These are phyloP conservation scores for Sarcophaga rosellei DNA, from an alignment of 2,888 invertebrate genomes.

Conservation along the genomic window DNA sequence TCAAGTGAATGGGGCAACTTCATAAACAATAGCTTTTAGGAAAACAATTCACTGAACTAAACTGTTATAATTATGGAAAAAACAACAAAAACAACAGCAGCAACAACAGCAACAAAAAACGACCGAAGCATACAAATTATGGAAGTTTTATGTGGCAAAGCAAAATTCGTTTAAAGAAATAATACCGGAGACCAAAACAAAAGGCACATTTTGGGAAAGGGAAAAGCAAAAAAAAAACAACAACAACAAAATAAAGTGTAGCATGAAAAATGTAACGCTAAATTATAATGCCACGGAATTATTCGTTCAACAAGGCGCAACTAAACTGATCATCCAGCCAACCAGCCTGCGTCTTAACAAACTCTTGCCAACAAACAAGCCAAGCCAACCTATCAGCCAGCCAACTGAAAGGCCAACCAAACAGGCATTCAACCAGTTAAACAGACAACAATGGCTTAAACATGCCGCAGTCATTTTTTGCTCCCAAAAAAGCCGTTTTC, in stretches of 20 bases:
- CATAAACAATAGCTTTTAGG: conserved; percentile 52
- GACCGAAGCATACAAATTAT: conserved; percentile 53
- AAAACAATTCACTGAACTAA: conserved; percentile 66
- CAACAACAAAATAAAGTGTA: conserved; percentile 12
- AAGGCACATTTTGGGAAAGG: conserved; percentile 34
- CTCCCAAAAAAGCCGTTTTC: no score
- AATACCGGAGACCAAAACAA: conserved; percentile 42
- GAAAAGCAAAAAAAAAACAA: conserved; percentile 30
- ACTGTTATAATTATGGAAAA: conserved; percentile 61
- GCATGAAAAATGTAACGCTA: conserved; percentile 60
- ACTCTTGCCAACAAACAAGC: conserved; percentile 17
- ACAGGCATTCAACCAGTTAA: background rate
- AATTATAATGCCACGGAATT: conserved; percentile 74
- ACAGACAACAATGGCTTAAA: conserved; percentile 41
- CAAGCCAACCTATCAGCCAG: conserved; percentile 17
- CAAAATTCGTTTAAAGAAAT: conserved; percentile 12
- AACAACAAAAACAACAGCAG: background rate
- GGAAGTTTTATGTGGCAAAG: conserved; percentile 42
- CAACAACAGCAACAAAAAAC: background rate
- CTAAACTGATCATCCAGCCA: conserved; percentile 73
- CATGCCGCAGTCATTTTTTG: no score
- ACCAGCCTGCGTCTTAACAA: conserved; percentile 20
- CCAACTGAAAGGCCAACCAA: conserved; percentile 15
- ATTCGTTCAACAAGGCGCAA: conserved; percentile 77
- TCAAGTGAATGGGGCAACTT: background rate